Evolutionary conservation across 1,140 invertebrate genomes (phyloP).

Genomic region (Thalassaphorura encarpata): DNA sequence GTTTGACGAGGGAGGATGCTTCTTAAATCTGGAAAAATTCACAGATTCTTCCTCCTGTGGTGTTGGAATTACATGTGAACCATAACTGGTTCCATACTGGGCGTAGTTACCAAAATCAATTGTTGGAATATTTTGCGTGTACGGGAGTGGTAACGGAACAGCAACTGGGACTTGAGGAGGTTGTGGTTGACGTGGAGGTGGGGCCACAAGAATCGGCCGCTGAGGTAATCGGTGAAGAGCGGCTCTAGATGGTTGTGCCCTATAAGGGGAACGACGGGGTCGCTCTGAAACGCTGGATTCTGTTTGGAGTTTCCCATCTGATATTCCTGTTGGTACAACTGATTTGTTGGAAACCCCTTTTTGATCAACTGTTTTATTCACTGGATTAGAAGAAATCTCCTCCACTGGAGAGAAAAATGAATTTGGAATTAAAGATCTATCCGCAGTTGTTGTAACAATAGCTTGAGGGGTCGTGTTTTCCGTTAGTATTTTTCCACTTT

Average conservation of each 20-base stretch:
- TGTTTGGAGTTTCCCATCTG: background rate
- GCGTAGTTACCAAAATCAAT: background rate
- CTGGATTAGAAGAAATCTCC: background rate
- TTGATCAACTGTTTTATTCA: background rate
- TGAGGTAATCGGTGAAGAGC: background rate
- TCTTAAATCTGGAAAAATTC: background rate
- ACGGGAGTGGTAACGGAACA: background rate
- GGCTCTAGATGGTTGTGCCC: background rate
- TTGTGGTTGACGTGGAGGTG: background rate
- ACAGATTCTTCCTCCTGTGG: background rate
- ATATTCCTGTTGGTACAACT: background rate
- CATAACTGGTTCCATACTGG: background rate
- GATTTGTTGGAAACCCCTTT: background rate
- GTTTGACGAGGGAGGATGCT: background rate
- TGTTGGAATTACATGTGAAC: too few species aligned
- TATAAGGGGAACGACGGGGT: slow-evolving; percentile 3
- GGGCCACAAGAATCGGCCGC: background rate
- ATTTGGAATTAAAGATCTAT: slow-evolving; percentile 21
- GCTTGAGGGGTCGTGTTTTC: too few species aligned
- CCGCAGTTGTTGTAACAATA: background rate
- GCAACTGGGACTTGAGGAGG: background rate
- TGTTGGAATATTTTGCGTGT: background rate
- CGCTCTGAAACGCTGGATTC: slow-evolving; percentile 1
- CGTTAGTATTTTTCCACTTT: too few species aligned
- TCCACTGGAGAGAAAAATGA: slow-evolving; percentile 12